Conservation (phyloP, 2,113 vertebrate species). For the Psilopogon haemacephalus region DNA sequence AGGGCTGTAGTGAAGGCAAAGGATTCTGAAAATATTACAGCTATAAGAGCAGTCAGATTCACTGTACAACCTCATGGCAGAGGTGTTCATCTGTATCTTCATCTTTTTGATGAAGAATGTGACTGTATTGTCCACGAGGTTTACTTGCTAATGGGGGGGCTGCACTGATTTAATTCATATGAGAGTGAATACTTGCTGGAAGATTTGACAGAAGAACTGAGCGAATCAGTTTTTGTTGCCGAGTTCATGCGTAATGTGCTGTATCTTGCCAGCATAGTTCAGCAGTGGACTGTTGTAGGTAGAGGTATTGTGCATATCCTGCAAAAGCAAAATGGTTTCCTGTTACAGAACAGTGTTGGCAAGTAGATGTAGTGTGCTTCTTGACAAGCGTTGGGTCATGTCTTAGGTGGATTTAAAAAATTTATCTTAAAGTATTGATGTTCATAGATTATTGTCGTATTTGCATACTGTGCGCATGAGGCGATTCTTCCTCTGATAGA, state of each 20-base stretch:
- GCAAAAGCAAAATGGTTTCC: background rate
- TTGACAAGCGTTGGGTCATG: background rate
- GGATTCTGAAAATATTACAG: background rate
- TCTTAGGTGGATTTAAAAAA: background rate
- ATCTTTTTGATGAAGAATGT: background rate
- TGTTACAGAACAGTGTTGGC: background rate
- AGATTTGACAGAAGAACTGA: background rate
- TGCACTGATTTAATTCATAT: background rate
- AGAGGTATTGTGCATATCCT: background rate
- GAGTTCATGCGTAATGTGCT: background rate
- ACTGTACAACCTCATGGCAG: rapidly evolving
- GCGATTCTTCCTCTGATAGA: background rate
- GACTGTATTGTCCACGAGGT: background rate
- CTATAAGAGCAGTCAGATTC: background rate
- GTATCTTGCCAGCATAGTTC: background rate
- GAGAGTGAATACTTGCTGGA: background rate
- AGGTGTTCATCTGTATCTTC: background rate
- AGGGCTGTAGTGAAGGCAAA: background rate
- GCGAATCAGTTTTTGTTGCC: background rate
- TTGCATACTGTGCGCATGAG: rapidly evolving
- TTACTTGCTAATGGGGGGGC: background rate
- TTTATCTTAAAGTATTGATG: background rate
- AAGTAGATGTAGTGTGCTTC: background rate
- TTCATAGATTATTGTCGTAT: background rate
- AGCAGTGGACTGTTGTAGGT: rapidly evolving